Evolutionary conservation across 2,888 invertebrate genomes (phyloP).

Genomic region (Mesopsocus fuscifrons): DNA sequence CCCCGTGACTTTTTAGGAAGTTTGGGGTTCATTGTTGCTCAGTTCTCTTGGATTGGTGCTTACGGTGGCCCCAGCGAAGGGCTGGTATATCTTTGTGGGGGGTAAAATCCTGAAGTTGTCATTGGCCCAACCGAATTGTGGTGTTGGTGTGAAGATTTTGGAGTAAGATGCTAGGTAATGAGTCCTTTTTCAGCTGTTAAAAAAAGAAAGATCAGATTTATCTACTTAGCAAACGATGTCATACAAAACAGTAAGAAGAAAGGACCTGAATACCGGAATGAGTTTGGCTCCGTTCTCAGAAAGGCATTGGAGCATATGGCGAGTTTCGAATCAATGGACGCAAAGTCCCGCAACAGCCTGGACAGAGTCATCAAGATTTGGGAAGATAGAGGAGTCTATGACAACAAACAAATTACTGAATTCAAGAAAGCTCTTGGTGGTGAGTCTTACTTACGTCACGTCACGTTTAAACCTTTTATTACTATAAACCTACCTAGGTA

Average conservation of each 20-base stretch:
- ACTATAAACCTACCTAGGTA: too few species aligned
- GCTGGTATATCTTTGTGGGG: too few species aligned
- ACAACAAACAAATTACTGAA: constrained; percentile 56
- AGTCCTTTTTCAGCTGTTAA: constrained; percentile 69
- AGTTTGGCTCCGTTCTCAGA: constrained; percentile 59
- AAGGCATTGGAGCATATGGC: constrained; percentile 76
- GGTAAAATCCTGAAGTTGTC: too few species aligned
- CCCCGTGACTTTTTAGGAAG: too few species aligned
- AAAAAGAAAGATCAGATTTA: constrained; percentile 71
- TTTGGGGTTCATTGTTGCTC: too few species aligned
- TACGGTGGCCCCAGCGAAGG: too few species aligned
- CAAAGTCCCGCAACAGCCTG: constrained; percentile 64
- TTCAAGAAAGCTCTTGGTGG: constrained; percentile 45
- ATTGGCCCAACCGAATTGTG: too few species aligned
- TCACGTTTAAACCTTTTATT: constrained; percentile 16
- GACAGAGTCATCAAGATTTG: constrained; percentile 74
- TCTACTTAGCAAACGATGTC: constrained; percentile 98
- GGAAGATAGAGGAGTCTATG: constrained; percentile 83
- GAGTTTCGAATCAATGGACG: constrained; percentile 42
- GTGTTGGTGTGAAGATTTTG: too few species aligned
- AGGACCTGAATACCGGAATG: constrained; percentile 84
- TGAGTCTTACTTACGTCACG: background rate
- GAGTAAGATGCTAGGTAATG: too few species aligned
- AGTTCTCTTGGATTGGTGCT: too few species aligned
- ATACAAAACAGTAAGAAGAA: constrained; percentile 98